A percentile compares a stretch with the other conserved stretches of the same genome.
Conservation (phyloP, 2,113 vertebrate genomes). For the Buteo buteo region DNA sequence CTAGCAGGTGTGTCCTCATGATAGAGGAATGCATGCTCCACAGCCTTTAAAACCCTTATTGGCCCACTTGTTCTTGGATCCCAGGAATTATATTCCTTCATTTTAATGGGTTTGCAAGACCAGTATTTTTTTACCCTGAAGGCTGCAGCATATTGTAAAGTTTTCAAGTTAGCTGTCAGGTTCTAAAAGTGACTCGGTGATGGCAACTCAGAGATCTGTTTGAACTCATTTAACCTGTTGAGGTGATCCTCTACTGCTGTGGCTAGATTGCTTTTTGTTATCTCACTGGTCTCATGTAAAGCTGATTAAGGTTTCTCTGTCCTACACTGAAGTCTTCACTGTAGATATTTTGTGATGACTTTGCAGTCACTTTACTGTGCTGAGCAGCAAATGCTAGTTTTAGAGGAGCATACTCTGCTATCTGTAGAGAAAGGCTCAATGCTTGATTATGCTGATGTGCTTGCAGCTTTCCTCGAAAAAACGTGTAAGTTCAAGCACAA, state of each 20-base stretch:
- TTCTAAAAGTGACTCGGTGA: neutral
- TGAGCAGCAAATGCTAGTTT: neutral
- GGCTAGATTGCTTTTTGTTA: neutral
- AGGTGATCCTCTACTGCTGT: neutral
- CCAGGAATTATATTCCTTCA: neutral
- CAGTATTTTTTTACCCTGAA: neutral
- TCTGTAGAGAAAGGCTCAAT: neutral
- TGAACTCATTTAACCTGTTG: neutral
- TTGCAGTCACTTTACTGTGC: neutral
- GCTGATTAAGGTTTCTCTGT: neutral
- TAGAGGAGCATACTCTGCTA: neutral
- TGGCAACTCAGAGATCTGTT: neutral
- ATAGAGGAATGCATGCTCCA: neutral
- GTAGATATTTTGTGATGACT: neutral
- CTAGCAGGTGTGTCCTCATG: neutral
- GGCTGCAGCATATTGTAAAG: neutral
- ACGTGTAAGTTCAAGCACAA: neutral
- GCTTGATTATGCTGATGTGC: neutral
- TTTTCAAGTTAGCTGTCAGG: neutral
- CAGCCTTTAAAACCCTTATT: neutral
- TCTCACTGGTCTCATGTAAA: neutral
- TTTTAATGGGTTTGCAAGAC: neutral
- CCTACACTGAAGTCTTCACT: neutral
- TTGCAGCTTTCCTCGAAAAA: neutral
- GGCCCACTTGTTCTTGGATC: neutral